Percentiles rank a stretch among this genome's conserved stretches.
phyloP scores from a whole-genome alignment of 2,113 vertebrate genomes.

The Semicossyphus pulcher region DNA sequence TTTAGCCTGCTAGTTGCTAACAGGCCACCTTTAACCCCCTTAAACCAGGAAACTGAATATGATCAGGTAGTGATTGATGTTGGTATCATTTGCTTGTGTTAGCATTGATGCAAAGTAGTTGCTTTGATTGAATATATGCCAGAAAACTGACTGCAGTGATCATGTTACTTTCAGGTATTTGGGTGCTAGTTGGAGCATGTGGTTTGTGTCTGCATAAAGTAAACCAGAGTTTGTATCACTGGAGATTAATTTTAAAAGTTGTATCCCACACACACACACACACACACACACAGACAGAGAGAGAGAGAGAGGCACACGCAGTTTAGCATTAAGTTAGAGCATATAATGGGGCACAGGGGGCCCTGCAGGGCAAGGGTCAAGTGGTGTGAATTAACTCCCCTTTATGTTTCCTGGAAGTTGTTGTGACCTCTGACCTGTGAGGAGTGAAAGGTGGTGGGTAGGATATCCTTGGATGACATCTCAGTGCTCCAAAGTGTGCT shows the following conservation, averaged over 20 bases:
- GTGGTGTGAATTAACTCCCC: constrained; percentile 71
- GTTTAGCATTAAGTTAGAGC: constrained; percentile 32
- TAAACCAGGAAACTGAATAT: constrained; percentile 66
- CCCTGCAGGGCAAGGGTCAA: constrained; percentile 71
- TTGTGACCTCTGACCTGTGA: constrained; percentile 68
- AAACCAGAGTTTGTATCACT: constrained; percentile 21
- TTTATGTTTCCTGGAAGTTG: constrained; percentile 72
- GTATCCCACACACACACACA: constrained; percentile 2
- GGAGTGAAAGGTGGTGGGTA: constrained; percentile 17
- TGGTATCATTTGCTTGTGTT: neutral
- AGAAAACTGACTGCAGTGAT: neutral
- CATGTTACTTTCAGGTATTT: neutral
- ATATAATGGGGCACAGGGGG: constrained; percentile 55
- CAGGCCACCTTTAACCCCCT: constrained; percentile 71
- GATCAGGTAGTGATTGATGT: constrained; percentile 42
- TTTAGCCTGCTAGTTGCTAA: constrained; percentile 77
- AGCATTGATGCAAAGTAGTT: neutral
- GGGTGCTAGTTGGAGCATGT: constrained; percentile 20
- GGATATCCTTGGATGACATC: constrained; percentile 40
- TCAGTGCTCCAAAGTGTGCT: constrained; percentile 2
- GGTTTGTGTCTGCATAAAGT: constrained; percentile 10
- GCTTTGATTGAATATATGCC: neutral
- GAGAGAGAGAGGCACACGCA: neutral
- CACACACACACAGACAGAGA: neutral
- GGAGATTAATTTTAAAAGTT: constrained; percentile 16